Conservation (phyloP, 1,140 invertebrate species). For the Hermetia illucens region DNA sequence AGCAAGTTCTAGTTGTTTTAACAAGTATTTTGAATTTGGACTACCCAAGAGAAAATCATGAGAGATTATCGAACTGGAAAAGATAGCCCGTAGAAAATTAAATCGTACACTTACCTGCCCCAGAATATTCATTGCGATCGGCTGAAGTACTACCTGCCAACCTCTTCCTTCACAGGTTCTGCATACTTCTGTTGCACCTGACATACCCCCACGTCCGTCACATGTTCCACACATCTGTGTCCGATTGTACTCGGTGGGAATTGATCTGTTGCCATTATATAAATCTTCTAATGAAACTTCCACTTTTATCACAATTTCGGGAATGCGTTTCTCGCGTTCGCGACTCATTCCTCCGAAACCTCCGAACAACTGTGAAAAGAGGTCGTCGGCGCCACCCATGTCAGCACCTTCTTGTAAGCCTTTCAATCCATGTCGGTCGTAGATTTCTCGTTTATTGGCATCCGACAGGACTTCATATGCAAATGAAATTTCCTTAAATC, state of each 20-base stretch:
- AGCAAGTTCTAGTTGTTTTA: conserved; percentile 1
- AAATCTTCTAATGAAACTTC: conserved; percentile 80
- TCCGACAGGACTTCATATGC: conserved; percentile 74
- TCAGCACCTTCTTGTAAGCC: conserved; percentile 60
- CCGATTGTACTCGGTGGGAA: conserved; percentile 72
- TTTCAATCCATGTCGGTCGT: conserved; percentile 65
- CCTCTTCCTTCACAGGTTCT: conserved; percentile 63
- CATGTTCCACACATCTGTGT: conserved; percentile 69
- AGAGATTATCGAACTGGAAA: too few species aligned
- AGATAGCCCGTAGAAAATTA: too few species aligned
- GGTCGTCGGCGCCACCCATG: conserved; percentile 26
- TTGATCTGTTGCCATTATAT: conserved; percentile 68
- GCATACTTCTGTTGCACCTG: conserved; percentile 56
- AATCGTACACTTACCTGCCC: background rate
- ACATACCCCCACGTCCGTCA: conserved; percentile 70
- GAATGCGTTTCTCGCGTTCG: conserved; percentile 2
- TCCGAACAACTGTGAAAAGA: conserved; percentile 26
- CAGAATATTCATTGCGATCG: background rate
- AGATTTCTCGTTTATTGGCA: conserved; percentile 50
- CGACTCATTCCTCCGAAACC: conserved; percentile 5
- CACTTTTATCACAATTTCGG: conserved; percentile 22
- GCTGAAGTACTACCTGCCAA: background rate
- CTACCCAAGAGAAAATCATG: too few species aligned
- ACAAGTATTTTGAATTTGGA: too few species aligned
- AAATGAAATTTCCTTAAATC: conserved; percentile 80